Percentiles rank a stretch among this genome's conserved stretches.
Evolutionary conservation across 1,140 invertebrate genomes (phyloP).

Genomic region (Papilio glaucus): DNA sequence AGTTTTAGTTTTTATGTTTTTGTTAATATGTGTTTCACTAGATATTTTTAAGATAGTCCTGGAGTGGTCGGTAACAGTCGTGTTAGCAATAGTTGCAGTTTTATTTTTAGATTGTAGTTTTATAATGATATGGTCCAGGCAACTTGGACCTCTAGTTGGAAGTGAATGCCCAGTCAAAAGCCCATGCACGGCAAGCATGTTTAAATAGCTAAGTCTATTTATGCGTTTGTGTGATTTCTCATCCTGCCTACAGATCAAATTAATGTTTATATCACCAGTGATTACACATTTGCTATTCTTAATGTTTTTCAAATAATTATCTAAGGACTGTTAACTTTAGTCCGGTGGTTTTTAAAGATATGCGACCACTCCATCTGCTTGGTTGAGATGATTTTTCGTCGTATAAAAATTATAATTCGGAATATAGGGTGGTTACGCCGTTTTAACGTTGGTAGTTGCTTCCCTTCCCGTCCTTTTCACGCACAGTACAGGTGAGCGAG

Average conservation of each 20-base stretch:
- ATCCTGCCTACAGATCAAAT: too few species aligned
- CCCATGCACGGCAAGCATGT: slow-evolving; percentile 40
- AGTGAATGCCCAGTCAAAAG: slow-evolving; percentile 39
- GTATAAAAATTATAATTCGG: slow-evolving; percentile 25
- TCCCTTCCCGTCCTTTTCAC: too few species aligned
- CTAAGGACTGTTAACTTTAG: too few species aligned
- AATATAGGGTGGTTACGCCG: too few species aligned
- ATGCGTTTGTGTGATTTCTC: slow-evolving; percentile 3
- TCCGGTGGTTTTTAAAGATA: too few species aligned
- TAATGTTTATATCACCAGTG: too few species aligned
- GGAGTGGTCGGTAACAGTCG: slow-evolving; percentile 41
- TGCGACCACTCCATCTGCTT: slow-evolving; percentile 43
- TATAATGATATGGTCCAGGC: slow-evolving; percentile 44
- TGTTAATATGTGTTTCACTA: too few species aligned
- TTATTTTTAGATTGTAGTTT: slow-evolving; percentile 37
- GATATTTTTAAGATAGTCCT: slow-evolving; percentile 30
- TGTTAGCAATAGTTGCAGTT: slow-evolving; percentile 36
- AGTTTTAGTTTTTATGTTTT: too few species aligned
- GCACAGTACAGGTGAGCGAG: too few species aligned
- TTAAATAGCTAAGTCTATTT: slow-evolving; percentile 40
- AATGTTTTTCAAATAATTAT: too few species aligned
- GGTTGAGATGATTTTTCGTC: slow-evolving; percentile 39
- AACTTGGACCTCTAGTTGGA: slow-evolving; percentile 41
- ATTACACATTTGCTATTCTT: too few species aligned
- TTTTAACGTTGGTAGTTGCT: too few species aligned